Evolutionary conservation across 2,113 vertebrate genomes (phyloP).

Genomic region (Garra rufa): DNA sequence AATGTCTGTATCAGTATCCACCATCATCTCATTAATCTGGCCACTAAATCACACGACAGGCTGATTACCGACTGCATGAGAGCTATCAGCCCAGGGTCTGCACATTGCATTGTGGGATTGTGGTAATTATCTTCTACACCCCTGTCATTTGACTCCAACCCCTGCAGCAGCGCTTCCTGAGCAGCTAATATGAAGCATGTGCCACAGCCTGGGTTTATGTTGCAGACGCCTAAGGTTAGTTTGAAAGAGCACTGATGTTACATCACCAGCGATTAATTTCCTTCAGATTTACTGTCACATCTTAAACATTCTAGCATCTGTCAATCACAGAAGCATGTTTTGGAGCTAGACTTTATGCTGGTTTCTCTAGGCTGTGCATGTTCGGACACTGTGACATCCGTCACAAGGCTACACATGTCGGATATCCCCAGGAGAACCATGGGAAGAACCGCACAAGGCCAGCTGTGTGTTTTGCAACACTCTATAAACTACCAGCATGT

Average conservation of each 20-base stretch:
- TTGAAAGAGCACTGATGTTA: constrained; percentile 22
- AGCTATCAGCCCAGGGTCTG: constrained; percentile 36
- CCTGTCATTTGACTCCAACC: constrained; percentile 57
- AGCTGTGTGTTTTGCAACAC: constrained; percentile 50
- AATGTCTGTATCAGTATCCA: constrained; percentile 44
- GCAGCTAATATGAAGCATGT: constrained; percentile 15
- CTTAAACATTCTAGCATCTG: neutral
- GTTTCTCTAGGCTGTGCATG: neutral
- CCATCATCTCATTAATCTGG: constrained; percentile 65
- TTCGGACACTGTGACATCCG: neutral
- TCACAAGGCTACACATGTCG: constrained; percentile 6
- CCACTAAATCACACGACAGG: constrained; percentile 61
- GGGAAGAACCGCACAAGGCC: constrained; percentile 54
- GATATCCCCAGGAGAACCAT: constrained; percentile 28
- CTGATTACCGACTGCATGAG: constrained; percentile 45
- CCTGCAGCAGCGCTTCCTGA: constrained; percentile 29
- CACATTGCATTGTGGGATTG: constrained; percentile 43
- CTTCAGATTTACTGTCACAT: neutral
- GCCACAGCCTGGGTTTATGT: constrained; percentile 25
- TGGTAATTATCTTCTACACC: constrained; percentile 54
- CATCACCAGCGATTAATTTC: neutral
- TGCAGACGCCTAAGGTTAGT: neutral
- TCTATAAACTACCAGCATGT: constrained; percentile 47
- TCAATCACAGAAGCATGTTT: constrained; percentile 11
- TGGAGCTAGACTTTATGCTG: neutral